Conservation (phyloP, 2,888 invertebrate genomes). For the Caradrina kadenii region DNA sequence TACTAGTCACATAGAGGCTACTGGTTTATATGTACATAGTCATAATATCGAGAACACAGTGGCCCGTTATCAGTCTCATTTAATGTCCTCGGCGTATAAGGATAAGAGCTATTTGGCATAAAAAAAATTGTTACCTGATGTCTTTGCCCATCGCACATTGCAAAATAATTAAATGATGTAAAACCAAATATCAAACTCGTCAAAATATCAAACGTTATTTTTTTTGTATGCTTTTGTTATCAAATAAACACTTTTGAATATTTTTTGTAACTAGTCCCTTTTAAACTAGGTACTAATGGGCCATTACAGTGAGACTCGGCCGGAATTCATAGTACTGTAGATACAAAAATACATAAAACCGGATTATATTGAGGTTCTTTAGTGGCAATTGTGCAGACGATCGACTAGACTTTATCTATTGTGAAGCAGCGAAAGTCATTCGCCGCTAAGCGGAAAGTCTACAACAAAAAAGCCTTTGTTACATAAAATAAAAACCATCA, state of each 20-base stretch:
- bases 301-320: constrained; percentile 3
- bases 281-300: neutral
- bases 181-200: neutral
- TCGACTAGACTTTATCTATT: constrained; percentile 18
- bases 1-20: constrained; percentile 17
- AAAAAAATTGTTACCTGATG: neutral
- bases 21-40: constrained; percentile 13
- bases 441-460: constrained; percentile 7
- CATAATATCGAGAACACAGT: constrained; percentile 13
- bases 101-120: constrained; percentile 11
- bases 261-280: neutral
- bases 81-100: neutral
- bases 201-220: neutral
- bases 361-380: constrained; percentile 28
- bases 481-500: constrained; percentile 5
- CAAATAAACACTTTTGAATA: neutral
- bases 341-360: constrained; percentile 5
- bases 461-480: constrained; percentile 39
- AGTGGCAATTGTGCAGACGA: constrained; percentile 9
- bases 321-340: constrained; percentile 3
- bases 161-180: neutral
- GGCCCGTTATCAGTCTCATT: constrained; percentile 27
- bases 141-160: neutral
- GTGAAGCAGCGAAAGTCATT: constrained; percentile 33
- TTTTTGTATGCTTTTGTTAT: neutral